Conservation (phyloP, 1,140 invertebrate genomes). For the Cyphomyrmex costatus region DNA sequence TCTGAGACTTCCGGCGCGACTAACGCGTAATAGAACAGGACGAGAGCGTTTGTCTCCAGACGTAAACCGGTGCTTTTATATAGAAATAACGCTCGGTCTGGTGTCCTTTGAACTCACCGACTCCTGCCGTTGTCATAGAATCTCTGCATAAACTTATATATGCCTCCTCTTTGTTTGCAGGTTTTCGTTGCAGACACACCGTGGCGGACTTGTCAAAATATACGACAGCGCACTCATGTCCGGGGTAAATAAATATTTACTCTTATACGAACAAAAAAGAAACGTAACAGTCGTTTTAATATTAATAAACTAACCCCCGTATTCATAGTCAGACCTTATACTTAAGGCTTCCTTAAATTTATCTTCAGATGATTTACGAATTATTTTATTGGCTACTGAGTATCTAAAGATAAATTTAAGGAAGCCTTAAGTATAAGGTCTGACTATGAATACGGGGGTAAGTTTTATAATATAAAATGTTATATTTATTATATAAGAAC, state of each 20-base stretch:
- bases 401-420: no score
- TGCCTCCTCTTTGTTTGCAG: slow-evolving; percentile 87
- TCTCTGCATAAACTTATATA: slow-evolving; percentile 58
- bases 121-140: slow-evolving; percentile 1
- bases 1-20: slow-evolving; percentile 70
- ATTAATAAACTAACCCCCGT: no score
- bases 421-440: no score
- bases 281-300: not conserved
- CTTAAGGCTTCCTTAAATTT: no score
- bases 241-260: slow-evolving; percentile 88
- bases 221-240: slow-evolving; percentile 96
- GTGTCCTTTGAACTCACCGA: slow-evolving; percentile 70
- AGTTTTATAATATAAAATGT: not conserved
- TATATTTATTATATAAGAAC: not conserved
- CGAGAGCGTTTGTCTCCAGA: slow-evolving; percentile 57
- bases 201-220: slow-evolving; percentile 95
- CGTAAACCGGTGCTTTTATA: slow-evolving; percentile 56
- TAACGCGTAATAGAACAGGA: slow-evolving; percentile 53
- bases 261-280: slow-evolving; percentile 12
- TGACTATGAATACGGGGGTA: no score
- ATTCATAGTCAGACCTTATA: no score
- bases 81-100: slow-evolving; percentile 59
- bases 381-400: no score
- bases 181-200: slow-evolving; percentile 94
- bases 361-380: no score